Evolutionary conservation across 2,113 vertebrate species (phyloP).

Genomic region (Desmodus rotundus): DNA sequence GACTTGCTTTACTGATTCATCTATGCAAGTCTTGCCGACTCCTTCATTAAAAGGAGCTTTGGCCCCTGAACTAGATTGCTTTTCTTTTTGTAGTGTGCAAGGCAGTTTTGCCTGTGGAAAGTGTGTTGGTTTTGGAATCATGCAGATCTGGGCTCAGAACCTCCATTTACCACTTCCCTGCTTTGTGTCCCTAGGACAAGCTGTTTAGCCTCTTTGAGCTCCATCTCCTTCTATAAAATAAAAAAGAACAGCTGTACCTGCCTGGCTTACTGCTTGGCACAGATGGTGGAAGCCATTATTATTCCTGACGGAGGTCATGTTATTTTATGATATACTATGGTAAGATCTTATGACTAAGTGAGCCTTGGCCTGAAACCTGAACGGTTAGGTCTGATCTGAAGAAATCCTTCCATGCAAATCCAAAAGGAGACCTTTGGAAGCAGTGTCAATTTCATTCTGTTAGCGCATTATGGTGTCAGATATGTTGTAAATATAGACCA

Average conservation of each 20-base stretch:
- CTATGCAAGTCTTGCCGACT: neutral
- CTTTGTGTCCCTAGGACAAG: neutral
- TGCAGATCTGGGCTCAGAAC: neutral
- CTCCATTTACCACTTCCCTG: neutral
- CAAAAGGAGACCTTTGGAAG: neutral
- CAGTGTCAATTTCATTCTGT: neutral
- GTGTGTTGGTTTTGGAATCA: neutral
- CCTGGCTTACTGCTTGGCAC: neutral
- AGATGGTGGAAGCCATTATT: neutral
- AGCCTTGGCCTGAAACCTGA: neutral
- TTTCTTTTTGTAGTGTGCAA: neutral
- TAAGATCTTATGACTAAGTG: neutral
- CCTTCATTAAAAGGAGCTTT: neutral
- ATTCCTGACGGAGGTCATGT: neutral
- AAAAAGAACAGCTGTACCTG: neutral
- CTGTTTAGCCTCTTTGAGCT: neutral
- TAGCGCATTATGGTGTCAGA: neutral
- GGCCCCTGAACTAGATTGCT: neutral
- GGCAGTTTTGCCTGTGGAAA: neutral
- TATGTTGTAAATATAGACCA: neutral
- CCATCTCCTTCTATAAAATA: neutral
- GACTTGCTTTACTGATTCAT: neutral
- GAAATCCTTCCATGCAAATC: neutral
- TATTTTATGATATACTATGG: neutral
- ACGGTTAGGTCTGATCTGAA: neutral